Base-by-base conservation (phyloP, 2,113 vertebrate genomes). In the Leucopsar rothschildi region DNA sequence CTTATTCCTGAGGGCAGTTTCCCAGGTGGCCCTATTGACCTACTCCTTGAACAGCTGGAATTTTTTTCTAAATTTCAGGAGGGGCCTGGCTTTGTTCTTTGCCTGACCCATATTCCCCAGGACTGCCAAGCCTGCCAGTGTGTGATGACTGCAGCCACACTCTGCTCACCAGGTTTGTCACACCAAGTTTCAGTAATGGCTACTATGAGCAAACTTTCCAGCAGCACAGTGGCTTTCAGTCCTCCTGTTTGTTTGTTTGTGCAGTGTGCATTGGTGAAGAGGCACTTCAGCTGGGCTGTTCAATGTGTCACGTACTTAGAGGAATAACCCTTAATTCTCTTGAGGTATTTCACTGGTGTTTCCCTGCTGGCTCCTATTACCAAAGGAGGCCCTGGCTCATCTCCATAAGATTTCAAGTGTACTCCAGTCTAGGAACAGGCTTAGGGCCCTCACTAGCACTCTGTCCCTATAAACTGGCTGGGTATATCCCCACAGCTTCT, bases 91-190 rank as follows among this genome's bases (percentile, higher is more conserved):
- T 65, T 73, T 59, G 16, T 15, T 24, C 28, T 66, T 81, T 52
- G 10, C 60, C 69, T 52, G 27, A 50, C 22, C 37, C 22, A 6
- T 28, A 24, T 59, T 37, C 23, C 28, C 39, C 19, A 29, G 60
- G 23, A 14, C 44, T n/a, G 19, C 39, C 10, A 66, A 29, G 15
- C 28, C 9, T 52, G 24, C 23, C 28, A 19, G 6, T 10, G 44
- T 44, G 21, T 44, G 37, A 47, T 35, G 60, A 24, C 39, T 60
- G 49, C 31, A 70, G 31, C 19, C 11, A 13, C 23, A 39, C 25
- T 64, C 44, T 55, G 10, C 12, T 35, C 44, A 20, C 1, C 0
- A 3, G 5, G 27, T 59, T 45, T 1, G 1, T 81, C 52, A 47
- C 53, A 63, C 17, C 8, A 18, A 23, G 2, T 61, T 50, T 79